These are phyloP conservation scores for Alces alces DNA, from an alignment of 2,113 vertebrate genomes.

Conservation along the genomic window DNA sequence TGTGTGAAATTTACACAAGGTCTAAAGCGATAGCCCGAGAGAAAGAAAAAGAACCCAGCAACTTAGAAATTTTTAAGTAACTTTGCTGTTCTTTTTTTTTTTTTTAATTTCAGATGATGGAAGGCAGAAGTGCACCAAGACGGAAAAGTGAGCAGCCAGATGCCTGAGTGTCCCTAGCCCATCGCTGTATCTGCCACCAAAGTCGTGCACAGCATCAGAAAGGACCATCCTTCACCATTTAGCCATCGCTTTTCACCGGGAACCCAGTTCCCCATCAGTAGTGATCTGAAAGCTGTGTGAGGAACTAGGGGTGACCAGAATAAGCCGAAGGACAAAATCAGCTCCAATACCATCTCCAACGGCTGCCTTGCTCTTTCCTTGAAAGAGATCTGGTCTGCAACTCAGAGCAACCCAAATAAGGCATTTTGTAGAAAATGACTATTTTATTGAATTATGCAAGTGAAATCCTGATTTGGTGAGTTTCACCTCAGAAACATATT, in stretches of 20 bases:
- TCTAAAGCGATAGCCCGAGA: neutral
- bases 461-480: neutral
- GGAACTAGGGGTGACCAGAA: neutral
- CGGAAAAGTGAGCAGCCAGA: neutral
- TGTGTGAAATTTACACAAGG: slow-evolving; percentile 30
- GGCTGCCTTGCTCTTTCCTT: neutral
- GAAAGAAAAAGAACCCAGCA: neutral
- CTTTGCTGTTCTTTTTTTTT: neutral
- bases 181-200: fast-evolving
- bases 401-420: neutral
- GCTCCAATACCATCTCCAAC: neutral
- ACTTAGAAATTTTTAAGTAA: neutral
- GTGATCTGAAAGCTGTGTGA: neutral
- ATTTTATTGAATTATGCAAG: neutral
- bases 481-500: neutral
- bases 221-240: fast-evolving
- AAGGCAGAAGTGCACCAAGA: neutral
- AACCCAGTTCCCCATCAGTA: neutral
- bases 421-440: neutral
- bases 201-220: fast-evolving
- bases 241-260: neutral
- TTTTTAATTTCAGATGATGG: neutral
- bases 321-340: neutral
- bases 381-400: neutral
- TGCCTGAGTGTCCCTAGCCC: neutral